Evolutionary conservation across 2,797 vertebrate species (phyloP), one percentile per base, ranked within the genome.

Genomic region (Jordanella pulchra): DNA sequence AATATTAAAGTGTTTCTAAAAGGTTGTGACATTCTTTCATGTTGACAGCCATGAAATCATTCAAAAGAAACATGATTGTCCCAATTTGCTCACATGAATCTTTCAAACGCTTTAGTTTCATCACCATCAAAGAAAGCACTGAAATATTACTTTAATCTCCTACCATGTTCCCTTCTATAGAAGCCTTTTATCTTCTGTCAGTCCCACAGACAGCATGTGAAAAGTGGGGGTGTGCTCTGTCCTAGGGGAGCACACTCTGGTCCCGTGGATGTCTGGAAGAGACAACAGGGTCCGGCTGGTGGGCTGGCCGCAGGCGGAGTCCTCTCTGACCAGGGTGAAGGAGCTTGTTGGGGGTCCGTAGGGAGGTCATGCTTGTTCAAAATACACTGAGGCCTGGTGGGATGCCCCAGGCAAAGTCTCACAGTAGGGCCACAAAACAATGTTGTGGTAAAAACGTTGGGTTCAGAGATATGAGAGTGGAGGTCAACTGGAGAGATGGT

Each of bases 381-480:
- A 60, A 47, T 83, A 91, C 89, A 89, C 53, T 17, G 65, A 82
- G 66, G 86, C 88, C 90, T 66, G 10, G 70, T 84, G 81, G 89
- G 89, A 72, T 74, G 93, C 93, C 88, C 51, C 14, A 10, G 93
- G 93, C 93, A 76, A 87, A 76, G 89, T 87, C 91, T 89, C 90
- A 81, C 70, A 74, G 69, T 18, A 44, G 81, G 87, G 76, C 90
- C 87, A 76, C 88, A 85, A 86, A 92, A 90, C 89, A 83, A 79
- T 85, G 81, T 84, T 85, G 88, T 77, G 81, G 87, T 85, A 75
- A 78, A 77, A 76, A 70, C 79, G 78, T 86, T 77, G 75, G 80
- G 71, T 83, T 89, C 69, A 76, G 53, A 18, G 77, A 86, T 87
- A 91, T 85, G 79, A 81, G 67, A 67, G 80, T 68, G 91, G 90